Base-by-base conservation (phyloP, 2,888 invertebrate genomes). In the Agrenia bidenticulata region DNA sequence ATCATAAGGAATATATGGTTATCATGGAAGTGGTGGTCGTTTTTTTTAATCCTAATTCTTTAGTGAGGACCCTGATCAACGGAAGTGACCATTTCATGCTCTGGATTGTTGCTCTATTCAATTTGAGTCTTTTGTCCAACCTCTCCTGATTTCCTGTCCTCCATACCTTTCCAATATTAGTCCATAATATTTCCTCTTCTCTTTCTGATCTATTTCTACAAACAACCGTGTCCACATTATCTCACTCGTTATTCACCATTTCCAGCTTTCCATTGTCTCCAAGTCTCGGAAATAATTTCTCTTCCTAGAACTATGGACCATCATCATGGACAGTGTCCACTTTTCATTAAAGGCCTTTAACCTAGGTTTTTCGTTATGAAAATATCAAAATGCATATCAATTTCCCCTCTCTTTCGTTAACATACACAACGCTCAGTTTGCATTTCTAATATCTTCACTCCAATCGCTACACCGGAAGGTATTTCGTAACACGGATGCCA, bases 41-140 rank as follows among this genome's bases (percentile, higher is more conserved):
- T n/a, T n/a, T 68, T 26, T 45, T 60, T 60, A 9, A 32, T 21
- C 23, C 4, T 67, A 15, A 57, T 57, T 41, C 19, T 57, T 21
- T 57, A n/a, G 39, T 19, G 39, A 55, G 41, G 54, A 42, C 61
- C 60, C 64, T 66, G 61, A 66, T 69, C 57, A 70, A 60, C 69
- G 76, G 76, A 76, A 74, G 72, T 76, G 68, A 72, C 66, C 72
- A 76, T 76, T 76, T 76, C 73, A 76, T 76, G 76, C 73, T 76
- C 74, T 73, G 73, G 69, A 74, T 74, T 72, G 53, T 39, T 39
- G 55, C 37, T 55, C 42, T 41, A 45, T 62, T 55, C 53, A 45
- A 61, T 49, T 23, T 24, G 7, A 19, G n/a, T 41, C 57, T 57
- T 19, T 57, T 57, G 57, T 57, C 57, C 57, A 23, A 19, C 17